Percentiles rank a stretch among this genome's conserved stretches.
Evolutionary conservation across 2,888 invertebrate species (phyloP).

Genomic region (Nephrotoma guestfalica): DNA sequence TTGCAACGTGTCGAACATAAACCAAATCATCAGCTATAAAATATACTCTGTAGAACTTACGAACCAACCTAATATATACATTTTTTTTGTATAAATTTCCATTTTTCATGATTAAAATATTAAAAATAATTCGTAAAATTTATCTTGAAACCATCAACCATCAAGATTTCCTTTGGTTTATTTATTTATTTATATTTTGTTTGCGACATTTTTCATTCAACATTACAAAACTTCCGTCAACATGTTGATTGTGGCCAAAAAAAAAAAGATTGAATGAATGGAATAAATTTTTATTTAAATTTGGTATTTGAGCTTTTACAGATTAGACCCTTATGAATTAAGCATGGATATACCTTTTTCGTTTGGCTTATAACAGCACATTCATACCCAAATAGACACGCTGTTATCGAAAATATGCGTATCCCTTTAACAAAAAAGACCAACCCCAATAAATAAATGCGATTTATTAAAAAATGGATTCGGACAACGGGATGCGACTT

Average conservation of each 20-base stretch:
- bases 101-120: not conserved
- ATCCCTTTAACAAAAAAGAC: not conserved
- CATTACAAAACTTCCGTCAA: not conserved
- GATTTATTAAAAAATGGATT: not conserved
- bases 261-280: not conserved
- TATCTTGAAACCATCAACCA: not conserved
- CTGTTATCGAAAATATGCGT: not conserved
- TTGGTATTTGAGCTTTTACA: not conserved
- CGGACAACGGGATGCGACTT: not conserved
- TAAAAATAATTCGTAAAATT: not conserved
- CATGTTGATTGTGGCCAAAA: not conserved
- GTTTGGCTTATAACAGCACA: not conserved
- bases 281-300: not conserved
- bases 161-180: not conserved
- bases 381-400: not conserved
- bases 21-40: no score
- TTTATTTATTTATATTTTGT: not conserved
- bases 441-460: not conserved
- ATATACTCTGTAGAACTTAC: not conserved
- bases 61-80: not conserved
- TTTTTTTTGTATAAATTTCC: not conserved
- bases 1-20: no score
- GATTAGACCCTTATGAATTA: not conserved
- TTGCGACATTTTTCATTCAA: not conserved
- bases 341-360: not conserved